Base-by-base conservation (phyloP, 2,797 vertebrate genomes). In the Scyliorhinus canicula region DNA sequence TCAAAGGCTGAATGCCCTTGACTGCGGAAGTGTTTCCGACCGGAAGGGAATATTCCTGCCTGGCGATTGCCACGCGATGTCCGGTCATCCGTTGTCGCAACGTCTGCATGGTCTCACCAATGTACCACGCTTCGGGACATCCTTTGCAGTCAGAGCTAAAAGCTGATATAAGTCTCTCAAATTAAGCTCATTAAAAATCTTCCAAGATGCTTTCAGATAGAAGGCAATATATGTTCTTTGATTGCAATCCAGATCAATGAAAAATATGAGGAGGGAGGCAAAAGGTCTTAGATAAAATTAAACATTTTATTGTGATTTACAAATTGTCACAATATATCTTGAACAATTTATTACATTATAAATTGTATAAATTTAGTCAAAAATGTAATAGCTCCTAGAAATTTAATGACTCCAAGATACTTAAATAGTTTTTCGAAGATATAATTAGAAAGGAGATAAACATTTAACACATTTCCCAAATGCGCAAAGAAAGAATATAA, bases 371-470 rank as follows among this genome's bases (percentile, higher is more conserved):
- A 94, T 94, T 94, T 35, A 74, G 65, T 71, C 40, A 63, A 63
- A 65, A 44, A 63, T 65, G 21, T 35, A 71, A 71, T 35, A 65
- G 14, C 44, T 91, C 44, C 26, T 2, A 21, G 50, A 52, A 69
- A 52, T 52, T 26, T 97, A 97, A 97, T 97, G 97, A 97, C 96
- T 97, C 97, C 96, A 96, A 96, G 96, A 97, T 96, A 97, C 96
- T 97, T 96, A 96, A 97, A 96, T 97, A 97, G 97, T 97, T 97
- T 97, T 96, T 96, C 95, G 96, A 96, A 96, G 97, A 97, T 95
- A 96, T 97, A 97, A 98, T 97, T 97, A 97, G 97, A 96, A 97
- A 96, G 96, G 96, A 97, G 97, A 97, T 97, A 96, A 96, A 97
- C 96, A 96, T 96, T 95, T 97, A 96, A 97, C 97, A 97, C 97